These are phyloP conservation scores for Diarsia mendica DNA, from an alignment of 2,888 invertebrate genomes.

Conservation along the genomic window DNA sequence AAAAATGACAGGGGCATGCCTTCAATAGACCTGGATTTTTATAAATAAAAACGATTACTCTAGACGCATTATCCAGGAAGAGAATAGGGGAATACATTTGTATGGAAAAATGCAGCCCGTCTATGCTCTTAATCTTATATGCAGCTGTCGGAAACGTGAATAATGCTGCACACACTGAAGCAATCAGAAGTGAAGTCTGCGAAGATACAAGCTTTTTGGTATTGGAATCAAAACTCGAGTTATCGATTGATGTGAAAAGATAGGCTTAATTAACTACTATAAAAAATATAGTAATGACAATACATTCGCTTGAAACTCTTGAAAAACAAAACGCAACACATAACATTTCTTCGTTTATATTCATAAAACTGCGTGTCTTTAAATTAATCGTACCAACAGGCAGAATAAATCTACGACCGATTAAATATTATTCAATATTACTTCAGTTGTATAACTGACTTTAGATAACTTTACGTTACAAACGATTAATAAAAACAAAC, in stretches of 20 bases:
- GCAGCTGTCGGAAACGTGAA: not conserved
- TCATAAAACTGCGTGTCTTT: constrained; percentile 15
- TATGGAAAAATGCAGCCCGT: too few species aligned
- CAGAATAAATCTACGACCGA: constrained; percentile 16
- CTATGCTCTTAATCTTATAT: too few species aligned
- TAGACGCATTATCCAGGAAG: too few species aligned
- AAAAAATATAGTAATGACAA: not conserved
- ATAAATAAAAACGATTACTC: too few species aligned
- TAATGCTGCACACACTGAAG: not conserved
- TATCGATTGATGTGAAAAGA: not conserved
- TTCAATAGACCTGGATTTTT: too few species aligned
- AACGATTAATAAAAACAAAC: constrained; percentile 35
- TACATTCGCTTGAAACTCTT: not conserved
- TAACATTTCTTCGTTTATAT: not conserved
- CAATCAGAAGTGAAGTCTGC: too few species aligned
- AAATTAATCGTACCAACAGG: constrained; percentile 22
- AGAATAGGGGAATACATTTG: too few species aligned
- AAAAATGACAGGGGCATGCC: too few species aligned
- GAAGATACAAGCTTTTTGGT: too few species aligned
- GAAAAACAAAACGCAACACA: not conserved
- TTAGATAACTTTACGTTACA: constrained; percentile 44
- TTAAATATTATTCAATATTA: constrained; percentile 52
- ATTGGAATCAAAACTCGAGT: not conserved
- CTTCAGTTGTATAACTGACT: constrained; percentile 43
- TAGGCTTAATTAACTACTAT: too few species aligned